Percentiles rank a stretch among this genome's conserved stretches.
Evolutionary conservation across 2,113 vertebrate species (phyloP).

Genomic region (Phrynosoma blainvillii): DNA sequence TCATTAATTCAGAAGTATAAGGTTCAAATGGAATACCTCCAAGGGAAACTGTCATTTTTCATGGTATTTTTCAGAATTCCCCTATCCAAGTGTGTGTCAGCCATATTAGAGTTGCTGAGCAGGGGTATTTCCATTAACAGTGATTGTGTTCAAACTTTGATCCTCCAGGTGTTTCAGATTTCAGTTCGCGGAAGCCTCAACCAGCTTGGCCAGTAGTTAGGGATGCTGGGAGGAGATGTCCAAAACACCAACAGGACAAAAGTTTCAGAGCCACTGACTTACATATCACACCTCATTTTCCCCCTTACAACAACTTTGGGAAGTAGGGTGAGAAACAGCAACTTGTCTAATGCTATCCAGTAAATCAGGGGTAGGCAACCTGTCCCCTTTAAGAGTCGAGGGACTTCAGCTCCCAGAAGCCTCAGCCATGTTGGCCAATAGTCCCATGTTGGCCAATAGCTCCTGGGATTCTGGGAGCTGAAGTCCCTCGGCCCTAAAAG

Average conservation of each 20-base stretch:
- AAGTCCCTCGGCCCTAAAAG: too few species aligned
- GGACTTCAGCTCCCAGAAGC: too few species aligned
- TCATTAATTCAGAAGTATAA: background rate
- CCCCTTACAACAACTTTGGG: background rate
- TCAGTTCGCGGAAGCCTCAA: background rate
- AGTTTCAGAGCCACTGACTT: background rate
- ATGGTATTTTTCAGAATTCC: background rate
- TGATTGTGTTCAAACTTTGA: background rate
- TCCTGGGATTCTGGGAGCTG: too few species aligned
- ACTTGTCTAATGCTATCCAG: background rate
- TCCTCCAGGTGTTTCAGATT: background rate
- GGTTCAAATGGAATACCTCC: background rate
- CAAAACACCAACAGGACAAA: background rate
- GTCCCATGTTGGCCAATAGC: too few species aligned
- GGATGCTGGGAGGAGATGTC: background rate
- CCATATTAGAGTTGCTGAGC: background rate
- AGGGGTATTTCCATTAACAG: background rate
- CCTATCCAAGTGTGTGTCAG: background rate
- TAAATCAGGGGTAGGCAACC: too few species aligned
- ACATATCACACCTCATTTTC: background rate
- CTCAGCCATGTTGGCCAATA: too few species aligned
- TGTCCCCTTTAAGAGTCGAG: too few species aligned
- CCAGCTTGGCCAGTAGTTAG: background rate
- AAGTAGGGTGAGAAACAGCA: background rate
- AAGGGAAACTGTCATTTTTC: conserved; percentile 9